Conservation (phyloP, 1,140 invertebrate species). For the Littorina saxatilis region DNA sequence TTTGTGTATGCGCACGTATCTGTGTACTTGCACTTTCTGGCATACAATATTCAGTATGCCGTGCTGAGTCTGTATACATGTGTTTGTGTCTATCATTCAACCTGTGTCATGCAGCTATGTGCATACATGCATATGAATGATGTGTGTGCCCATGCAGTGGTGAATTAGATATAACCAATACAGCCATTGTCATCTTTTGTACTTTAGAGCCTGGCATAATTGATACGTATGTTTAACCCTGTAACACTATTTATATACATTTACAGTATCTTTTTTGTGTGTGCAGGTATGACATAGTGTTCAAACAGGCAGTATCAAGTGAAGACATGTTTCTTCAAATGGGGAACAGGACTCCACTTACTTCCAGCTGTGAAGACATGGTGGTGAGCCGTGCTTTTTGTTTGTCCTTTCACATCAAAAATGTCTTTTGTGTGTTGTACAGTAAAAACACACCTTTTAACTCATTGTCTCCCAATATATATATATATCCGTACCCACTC, state of each 20-base stretch:
- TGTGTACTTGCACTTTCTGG: not conserved
- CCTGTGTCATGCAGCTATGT: not conserved
- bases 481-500: no score
- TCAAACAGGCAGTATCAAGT: constrained; percentile 88
- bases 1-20: not conserved
- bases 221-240: no score
- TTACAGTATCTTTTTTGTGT: not conserved
- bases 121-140: not conserved
- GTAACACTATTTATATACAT: no score
- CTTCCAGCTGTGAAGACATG: constrained; percentile 91
- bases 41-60: no score
- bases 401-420: not conserved
- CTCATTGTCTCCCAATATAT: no score
- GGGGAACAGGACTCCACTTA: constrained; percentile 87
- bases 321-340: constrained; percentile 92
- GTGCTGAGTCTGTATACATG: not conserved
- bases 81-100: not conserved
- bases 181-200: no score
- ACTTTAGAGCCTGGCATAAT: no score
- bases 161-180: no score
- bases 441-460: no score
- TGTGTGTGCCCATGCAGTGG: not conserved
- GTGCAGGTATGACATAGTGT: constrained; percentile 85
- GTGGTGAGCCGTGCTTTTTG: constrained; percentile 73
- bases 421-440: no score